Percentiles rank a stretch among this genome's conserved stretches.
phyloP scores from a whole-genome alignment of 2,888 invertebrate genomes.

The Andricus quercusramuli region DNA sequence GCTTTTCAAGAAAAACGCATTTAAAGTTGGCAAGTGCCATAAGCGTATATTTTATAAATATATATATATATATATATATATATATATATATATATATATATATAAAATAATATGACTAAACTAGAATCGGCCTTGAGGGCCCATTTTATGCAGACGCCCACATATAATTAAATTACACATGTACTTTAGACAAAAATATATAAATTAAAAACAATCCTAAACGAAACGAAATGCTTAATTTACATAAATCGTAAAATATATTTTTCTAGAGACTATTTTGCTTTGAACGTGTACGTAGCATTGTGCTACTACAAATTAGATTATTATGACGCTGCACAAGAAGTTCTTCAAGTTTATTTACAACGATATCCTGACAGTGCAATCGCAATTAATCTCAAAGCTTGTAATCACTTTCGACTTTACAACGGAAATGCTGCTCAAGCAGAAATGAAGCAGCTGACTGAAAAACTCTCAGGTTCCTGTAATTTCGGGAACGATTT shows the following conservation, averaged over 20 bases:
- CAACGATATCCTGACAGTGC: conserved; percentile 95
- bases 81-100: too few species aligned
- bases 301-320: conserved; percentile 99
- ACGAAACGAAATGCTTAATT: neutral
- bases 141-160: too few species aligned
- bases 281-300: conserved; percentile 97
- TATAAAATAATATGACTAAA: too few species aligned
- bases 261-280: conserved; percentile 89
- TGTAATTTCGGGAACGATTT: conserved; percentile 92
- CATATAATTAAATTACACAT: too few species aligned
- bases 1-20: too few species aligned
- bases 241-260: neutral
- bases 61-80: too few species aligned
- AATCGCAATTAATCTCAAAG: conserved; percentile 95
- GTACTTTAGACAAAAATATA: too few species aligned
- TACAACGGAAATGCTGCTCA: conserved; percentile 98
- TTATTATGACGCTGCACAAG: conserved; percentile 98
- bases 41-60: too few species aligned
- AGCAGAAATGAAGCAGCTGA: conserved; percentile 90
- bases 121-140: too few species aligned
- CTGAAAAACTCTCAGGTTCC: conserved; percentile 84
- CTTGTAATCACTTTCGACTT: conserved; percentile 90
- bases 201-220: neutral
- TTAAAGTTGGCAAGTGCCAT: too few species aligned
- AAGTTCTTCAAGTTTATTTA: conserved; percentile 96